phyloP scores from a whole-genome alignment of 2,888 invertebrate genomes.

The Spatulosminthurus flaviceps region DNA sequence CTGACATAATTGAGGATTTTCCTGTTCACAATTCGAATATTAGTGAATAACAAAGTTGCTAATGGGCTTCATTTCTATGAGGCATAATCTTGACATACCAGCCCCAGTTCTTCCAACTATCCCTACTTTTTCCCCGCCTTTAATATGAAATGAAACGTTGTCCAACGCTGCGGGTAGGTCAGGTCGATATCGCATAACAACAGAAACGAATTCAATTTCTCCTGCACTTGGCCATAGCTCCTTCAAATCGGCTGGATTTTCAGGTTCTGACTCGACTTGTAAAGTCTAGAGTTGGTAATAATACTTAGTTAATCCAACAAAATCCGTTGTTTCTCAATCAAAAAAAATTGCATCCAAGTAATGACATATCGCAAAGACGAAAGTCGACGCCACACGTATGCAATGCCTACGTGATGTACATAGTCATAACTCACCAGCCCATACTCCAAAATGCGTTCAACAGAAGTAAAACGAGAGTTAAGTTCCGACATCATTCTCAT shows the following conservation, averaged over 20 bases:
- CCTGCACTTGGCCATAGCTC: slow-evolving; percentile 67
- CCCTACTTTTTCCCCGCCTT: slow-evolving; percentile 69
- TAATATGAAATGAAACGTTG: slow-evolving; percentile 67
- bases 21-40: slow-evolving; percentile 56
- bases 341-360: too few relatives aligned
- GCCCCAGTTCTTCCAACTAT: slow-evolving; percentile 71
- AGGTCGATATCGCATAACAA: slow-evolving; percentile 66
- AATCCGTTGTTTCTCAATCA: too few relatives aligned
- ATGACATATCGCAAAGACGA: too few relatives aligned
- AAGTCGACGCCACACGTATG: too few relatives aligned
- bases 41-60: background rate
- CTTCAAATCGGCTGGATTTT: slow-evolving; percentile 64
- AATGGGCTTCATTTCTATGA: too few relatives aligned
- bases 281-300: slow-evolving; percentile 63
- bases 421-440: slow-evolving; percentile 66
- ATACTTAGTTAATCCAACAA: background rate
- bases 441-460: slow-evolving; percentile 67
- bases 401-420: too few relatives aligned
- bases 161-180: slow-evolving; percentile 67
- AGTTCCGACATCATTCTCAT: slow-evolving; percentile 65
- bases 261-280: slow-evolving; percentile 61
- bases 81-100: slow-evolving; percentile 64
- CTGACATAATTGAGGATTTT: slow-evolving; percentile 64
- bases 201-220: slow-evolving; percentile 66
- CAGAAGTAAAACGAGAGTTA: slow-evolving; percentile 67